A percentile compares a stretch with the other conserved stretches of the same genome.
Evolutionary conservation across 1,140 invertebrate genomes (phyloP).

Genomic region (Papilio helenus): DNA sequence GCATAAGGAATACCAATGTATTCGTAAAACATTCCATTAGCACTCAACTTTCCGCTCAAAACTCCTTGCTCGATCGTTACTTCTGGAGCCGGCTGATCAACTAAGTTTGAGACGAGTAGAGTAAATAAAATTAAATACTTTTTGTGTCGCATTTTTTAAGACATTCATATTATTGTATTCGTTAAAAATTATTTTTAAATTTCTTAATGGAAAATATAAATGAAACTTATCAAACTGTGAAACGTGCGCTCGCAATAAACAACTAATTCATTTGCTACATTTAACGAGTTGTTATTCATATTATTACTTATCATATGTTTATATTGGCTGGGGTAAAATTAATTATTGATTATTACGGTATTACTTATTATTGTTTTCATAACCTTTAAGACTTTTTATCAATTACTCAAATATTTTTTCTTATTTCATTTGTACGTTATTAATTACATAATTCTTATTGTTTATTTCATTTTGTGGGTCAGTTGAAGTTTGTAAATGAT

Average conservation of each 20-base stretch:
- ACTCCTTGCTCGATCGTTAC: slow-evolving; percentile 57
- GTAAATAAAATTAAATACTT: slow-evolving; percentile 57
- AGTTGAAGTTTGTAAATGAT: background rate
- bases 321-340: background rate
- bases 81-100: slow-evolving; percentile 61
- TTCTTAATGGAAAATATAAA: background rate
- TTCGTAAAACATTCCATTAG: slow-evolving; percentile 68
- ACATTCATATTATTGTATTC: background rate
- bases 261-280: background rate
- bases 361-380: background rate
- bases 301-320: background rate
- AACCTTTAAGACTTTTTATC: background rate
- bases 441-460: background rate
- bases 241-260: background rate
- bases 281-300: background rate
- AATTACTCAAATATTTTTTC: background rate
- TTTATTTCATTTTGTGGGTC: background rate
- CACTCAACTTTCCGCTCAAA: slow-evolving; percentile 56
- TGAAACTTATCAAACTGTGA: background rate
- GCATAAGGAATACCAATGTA: slow-evolving; percentile 75
- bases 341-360: background rate
- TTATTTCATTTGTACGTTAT: background rate
- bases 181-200: background rate
- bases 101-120: slow-evolving; percentile 57
- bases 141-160: slow-evolving; percentile 48